Evolutionary conservation across 2,888 invertebrate genomes (phyloP), one percentile per base, ranked within the genome.

Genomic region (Odontocolon sp.): DNA sequence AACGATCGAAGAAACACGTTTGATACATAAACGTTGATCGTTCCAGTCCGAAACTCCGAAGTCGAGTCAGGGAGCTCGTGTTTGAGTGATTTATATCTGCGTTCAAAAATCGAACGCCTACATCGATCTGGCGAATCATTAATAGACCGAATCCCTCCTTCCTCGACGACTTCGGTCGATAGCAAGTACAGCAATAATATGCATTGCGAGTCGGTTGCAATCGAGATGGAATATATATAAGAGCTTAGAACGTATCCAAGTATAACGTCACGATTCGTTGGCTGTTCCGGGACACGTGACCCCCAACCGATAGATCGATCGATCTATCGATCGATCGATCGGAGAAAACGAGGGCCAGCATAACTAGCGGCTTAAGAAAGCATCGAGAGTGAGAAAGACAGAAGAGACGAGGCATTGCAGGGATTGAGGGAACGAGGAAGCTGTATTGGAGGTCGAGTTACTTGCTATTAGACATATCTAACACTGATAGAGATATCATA

Each of bases 271-370:
- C 72, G 72, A 73, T 73, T 73, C 72, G 72, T 36, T 73, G 67
- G 66, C 33, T 73, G 72, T 73, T 73, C 66, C 72, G 72, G 72
- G 72, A 73, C 72, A 72, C 71, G 59, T 73, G 72, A 73, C 72
- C 72, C 66, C 72, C 38, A 72, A 50, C 52, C 66, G 36, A 73
- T 67, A 61, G 66, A 73, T 66, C 72, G 72, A 73, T 67, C 72
- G 72, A 73, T 73, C 66, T n/a, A n/a, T n/a, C n/a, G n/a, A n/a
- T n/a, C n/a, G n/a, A n/a, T n/a, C n/a, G 72, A 73, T 73, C 66
- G 72, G 72, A 73, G 72, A 73, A 73, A 73, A 73, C 66, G 54
- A 63, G 28, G 54, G 66, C 31, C 59, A 18, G 66, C 52, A 67
- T 73, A 9, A n/a, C 18, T 21, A 16, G 2, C 18, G 5, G 2